Conservation (phyloP, 2,797 vertebrate species). For the Manis crassicaudata region DNA sequence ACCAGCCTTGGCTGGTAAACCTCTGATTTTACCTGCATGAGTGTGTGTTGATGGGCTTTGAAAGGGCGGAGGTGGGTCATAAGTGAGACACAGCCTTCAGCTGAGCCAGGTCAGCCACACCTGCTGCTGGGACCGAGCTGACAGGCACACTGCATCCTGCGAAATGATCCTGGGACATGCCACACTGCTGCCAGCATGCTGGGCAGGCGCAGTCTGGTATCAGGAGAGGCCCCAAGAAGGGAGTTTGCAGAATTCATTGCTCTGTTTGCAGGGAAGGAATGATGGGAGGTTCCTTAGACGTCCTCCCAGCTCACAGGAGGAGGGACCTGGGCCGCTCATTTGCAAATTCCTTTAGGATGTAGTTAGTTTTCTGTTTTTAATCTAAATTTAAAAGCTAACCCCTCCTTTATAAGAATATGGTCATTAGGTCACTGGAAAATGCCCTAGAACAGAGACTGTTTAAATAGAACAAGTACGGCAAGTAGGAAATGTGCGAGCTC, state of each 20-base stretch:
- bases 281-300: neutral
- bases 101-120: conserved; percentile 69
- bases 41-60: conserved; percentile 56
- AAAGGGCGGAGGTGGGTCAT: conserved; percentile 51
- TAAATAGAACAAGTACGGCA: neutral
- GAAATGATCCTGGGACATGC: neutral
- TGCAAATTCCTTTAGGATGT: neutral
- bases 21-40: conserved; percentile 53
- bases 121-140: conserved; percentile 65
- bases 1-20: neutral
- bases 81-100: conserved; percentile 66
- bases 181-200: neutral
- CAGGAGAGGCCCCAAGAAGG: conserved; percentile 37
- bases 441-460: neutral
- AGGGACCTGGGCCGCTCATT: neutral
- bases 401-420: neutral
- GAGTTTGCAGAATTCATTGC: conserved; percentile 53
- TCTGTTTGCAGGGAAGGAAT: conserved; percentile 32
- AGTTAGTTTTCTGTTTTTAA: neutral
- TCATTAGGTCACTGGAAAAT: neutral
- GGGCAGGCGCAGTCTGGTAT: conserved; percentile 48
- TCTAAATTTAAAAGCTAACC: neutral
- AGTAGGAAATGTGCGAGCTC: neutral
- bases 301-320: neutral
- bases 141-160: conserved; percentile 63